Evolutionary conservation across 2,888 invertebrate genomes (phyloP), one percentile per base, ranked within the genome.

Genomic region (Acronicta alni): DNA sequence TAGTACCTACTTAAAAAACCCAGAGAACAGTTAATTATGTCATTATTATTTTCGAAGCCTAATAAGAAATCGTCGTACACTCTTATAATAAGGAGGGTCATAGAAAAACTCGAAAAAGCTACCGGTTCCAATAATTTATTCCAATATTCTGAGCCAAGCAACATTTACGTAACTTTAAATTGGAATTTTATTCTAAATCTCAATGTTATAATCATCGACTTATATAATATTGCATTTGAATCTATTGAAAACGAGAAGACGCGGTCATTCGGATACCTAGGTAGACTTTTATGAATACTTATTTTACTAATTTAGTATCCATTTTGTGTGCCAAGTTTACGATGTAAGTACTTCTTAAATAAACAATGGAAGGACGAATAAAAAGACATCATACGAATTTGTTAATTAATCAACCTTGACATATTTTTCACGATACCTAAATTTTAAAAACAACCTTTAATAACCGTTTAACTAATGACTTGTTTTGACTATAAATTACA

Each of bases 121-220:
- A 65, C 73, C 60, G 60, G 75, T 75, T 72, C 37, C 43, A 37
- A 51, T 75, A 74, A 75, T 66, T 48, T 75, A 75, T 72, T 72
- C 62, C 15, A 46, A 57, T 55, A 55, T 57, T 51, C 43, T 23
- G 42, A 68, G 18, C 39, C 57, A 57, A 65, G 51, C 43, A 32
- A 26, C 32, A 32, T 37, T 74, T 60, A 60, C 75, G 48, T 44
- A 72, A 74, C 48, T 26, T 37, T 39, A 57, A 35, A 66, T 52
- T 45, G 48, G 56, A 49, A 53, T 63, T 72, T 63, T 45, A 74
- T 75, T 56, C 47, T 30, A 55, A 68, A 47, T 44, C 56, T 46
- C 41, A 56, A 68, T 32, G 52, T 49, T 61, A 68, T 72, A 57
- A 57, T 62, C 46, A 43, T 18, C 30, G 35, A 52, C 42, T 72